phyloP scores from a whole-genome alignment of 2,888 invertebrate genomes.

The Cataglyphis rosenhaueri region DNA sequence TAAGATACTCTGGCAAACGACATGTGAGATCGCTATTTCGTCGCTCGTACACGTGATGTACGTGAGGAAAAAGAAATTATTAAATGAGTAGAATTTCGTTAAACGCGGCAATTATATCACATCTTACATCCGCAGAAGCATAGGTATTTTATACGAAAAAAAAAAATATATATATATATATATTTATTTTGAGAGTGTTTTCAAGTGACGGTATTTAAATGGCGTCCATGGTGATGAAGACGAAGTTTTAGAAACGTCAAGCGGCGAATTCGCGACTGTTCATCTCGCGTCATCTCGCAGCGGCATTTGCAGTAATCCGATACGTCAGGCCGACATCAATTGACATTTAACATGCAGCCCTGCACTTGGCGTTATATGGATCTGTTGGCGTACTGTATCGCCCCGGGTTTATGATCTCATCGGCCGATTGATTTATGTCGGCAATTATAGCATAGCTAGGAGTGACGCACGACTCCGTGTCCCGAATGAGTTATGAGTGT shows the following conservation, averaged over 20 bases:
- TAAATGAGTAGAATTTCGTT: slow-evolving; percentile 33
- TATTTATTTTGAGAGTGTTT: background rate
- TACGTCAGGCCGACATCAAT: slow-evolving; percentile 78
- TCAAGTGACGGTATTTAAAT: background rate
- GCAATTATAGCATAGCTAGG: slow-evolving; percentile 84
- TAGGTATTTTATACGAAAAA: background rate
- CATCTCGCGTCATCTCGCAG: slow-evolving; percentile 66
- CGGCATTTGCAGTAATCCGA: slow-evolving; percentile 74
- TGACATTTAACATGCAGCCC: slow-evolving; percentile 82
- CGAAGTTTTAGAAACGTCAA: slow-evolving; percentile 22
- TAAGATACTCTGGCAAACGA: slow-evolving; percentile 41
- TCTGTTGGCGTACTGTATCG: slow-evolving; percentile 83
- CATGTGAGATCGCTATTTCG: slow-evolving; percentile 40
- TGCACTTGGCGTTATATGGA: slow-evolving; percentile 81
- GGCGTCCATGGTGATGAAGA: background rate
- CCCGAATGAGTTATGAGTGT: slow-evolving; percentile 84
- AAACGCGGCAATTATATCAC: background rate
- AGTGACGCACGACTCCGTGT: slow-evolving; percentile 84
- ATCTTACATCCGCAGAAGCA: background rate
- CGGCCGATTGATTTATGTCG: slow-evolving; percentile 85
- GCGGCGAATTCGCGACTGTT: slow-evolving; percentile 50
- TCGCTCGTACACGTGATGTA: background rate
- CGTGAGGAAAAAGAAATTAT: background rate
- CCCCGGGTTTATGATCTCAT: slow-evolving; percentile 85
- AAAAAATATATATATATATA: background rate